Evolutionary conservation across 1,140 invertebrate species (phyloP).

Genomic region (Zaprionus taronus): DNA sequence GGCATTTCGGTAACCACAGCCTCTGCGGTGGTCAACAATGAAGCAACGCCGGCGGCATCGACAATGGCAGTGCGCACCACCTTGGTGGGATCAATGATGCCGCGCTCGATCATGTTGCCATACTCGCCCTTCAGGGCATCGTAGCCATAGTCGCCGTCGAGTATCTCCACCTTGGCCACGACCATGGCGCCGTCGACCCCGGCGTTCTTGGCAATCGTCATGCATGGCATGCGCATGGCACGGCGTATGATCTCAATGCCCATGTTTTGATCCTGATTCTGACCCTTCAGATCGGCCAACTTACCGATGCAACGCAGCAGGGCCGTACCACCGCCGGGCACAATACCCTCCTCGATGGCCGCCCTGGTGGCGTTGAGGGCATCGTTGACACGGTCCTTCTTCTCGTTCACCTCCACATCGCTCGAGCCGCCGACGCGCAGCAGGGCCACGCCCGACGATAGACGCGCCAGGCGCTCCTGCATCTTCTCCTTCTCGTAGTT

Average conservation of each 20-base stretch:
- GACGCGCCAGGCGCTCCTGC: constrained; percentile 96
- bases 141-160: constrained; percentile 93
- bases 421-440: constrained; percentile 98
- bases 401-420: constrained; percentile 99
- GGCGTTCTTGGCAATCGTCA: constrained; percentile 97
- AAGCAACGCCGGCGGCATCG: constrained; percentile 99
- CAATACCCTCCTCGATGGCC: constrained; percentile 99
- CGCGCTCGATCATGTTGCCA: constrained; percentile 98
- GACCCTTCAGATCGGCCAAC: constrained; percentile 89
- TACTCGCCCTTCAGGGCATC: constrained; percentile 97
- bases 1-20: constrained; percentile 97
- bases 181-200: constrained; percentile 97
- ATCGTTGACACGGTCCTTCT: constrained; percentile 99
- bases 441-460: constrained; percentile 97
- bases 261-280: constrained; percentile 92
- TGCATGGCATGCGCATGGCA: constrained; percentile 95
- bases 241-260: constrained; percentile 96
- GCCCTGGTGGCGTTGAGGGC: constrained; percentile 98
- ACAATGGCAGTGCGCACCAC: constrained; percentile 98
- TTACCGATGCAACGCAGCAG: constrained; percentile 93
- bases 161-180: constrained; percentile 95
- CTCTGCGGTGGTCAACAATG: constrained; percentile 98
- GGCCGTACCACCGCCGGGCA: constrained; percentile 98
- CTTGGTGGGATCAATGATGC: constrained; percentile 99
- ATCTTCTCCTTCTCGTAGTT: constrained; percentile 99